Evolutionary conservation across 2,113 vertebrate species (phyloP), one percentile per base, ranked within the genome.

Genomic region (Lethenteron reissneri): DNA sequence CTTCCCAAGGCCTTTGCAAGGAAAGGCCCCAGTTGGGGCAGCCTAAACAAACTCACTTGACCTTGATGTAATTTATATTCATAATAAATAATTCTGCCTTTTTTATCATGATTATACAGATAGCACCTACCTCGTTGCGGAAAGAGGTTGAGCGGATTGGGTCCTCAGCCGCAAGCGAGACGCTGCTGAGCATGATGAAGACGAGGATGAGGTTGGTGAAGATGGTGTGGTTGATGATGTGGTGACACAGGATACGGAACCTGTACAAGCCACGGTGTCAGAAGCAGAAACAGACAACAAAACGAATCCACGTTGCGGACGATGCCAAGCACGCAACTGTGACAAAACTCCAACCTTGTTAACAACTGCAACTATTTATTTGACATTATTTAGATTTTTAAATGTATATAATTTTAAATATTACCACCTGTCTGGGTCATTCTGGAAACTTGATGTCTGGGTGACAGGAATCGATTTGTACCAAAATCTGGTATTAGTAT

Each of bases 171-270:
- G 94, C 94, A 80, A 99, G 79, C 71, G 92, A 95, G 77, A 99
- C 88, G 82, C 94, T 99, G 82, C 92, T 97, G 78, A 99, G 86
- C 83, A 99, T 83, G 78, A 97, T 99, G 85, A 99, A 97, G 82
- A 99, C 94, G 56, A 99, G 88, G 84, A 99, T 97, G 80, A 99
- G 85, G 85, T 99, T 99, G 83, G 94, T 99, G 85, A 99, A 99
- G 82, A 99, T 85, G 72, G 92, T 94, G 81, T 99, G 87, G 3
- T 99, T 97, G 76, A 97, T 92, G 11, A 96, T 92, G 74, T 86
- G 88, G 79, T 97, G 92, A 79, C 94, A 99, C 76, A 92, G 85
- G 77, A 96, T 82, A 75, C 92, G 87, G 75, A 96, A 99, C 80
- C 94, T 99, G 80, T 19, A 69, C 69, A 12, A 75, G 74, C 62